phyloP scores from a whole-genome alignment of 1,140 invertebrate species.

The Phocides pigmalion region DNA sequence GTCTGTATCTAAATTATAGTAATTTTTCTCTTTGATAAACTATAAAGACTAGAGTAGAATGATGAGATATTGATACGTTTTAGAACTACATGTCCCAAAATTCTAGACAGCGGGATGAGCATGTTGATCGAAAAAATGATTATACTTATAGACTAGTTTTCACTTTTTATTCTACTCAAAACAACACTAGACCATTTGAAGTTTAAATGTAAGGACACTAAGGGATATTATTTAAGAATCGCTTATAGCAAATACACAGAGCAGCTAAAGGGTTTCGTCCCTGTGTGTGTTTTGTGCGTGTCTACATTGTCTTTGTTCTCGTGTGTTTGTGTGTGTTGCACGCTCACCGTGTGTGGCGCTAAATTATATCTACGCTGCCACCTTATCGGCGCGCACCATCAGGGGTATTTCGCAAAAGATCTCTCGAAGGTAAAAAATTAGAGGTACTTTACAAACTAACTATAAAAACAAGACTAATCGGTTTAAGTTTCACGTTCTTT shows the following conservation, averaged over 20 bases:
- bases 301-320: constrained; percentile 84
- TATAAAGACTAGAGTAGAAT: constrained; percentile 49
- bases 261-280: constrained; percentile 70
- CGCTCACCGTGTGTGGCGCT: constrained; percentile 83
- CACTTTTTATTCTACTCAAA: constrained; percentile 51
- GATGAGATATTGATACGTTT: constrained; percentile 32
- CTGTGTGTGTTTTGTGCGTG: constrained; percentile 82
- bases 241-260: constrained; percentile 83
- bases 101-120: constrained; percentile 71
- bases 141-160: constrained; percentile 57
- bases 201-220: constrained; percentile 37
- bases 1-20: constrained; percentile 38
- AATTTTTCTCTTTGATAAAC: constrained; percentile 45
- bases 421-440: constrained; percentile 92
- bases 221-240: constrained; percentile 47
- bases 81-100: constrained; percentile 53
- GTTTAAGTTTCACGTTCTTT: constrained; percentile 69
- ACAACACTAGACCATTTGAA: constrained; percentile 40
- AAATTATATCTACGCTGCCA: constrained; percentile 68
- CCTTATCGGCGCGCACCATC: constrained; percentile 78
- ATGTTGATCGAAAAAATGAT: constrained; percentile 61
- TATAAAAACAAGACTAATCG: constrained; percentile 66
- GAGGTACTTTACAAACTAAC: constrained; percentile 72
- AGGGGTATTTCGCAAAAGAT: constrained; percentile 97
- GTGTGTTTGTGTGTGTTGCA: constrained; percentile 85